Conservation (phyloP, 1,140 invertebrate genomes). For the Phortica variegata region DNA sequence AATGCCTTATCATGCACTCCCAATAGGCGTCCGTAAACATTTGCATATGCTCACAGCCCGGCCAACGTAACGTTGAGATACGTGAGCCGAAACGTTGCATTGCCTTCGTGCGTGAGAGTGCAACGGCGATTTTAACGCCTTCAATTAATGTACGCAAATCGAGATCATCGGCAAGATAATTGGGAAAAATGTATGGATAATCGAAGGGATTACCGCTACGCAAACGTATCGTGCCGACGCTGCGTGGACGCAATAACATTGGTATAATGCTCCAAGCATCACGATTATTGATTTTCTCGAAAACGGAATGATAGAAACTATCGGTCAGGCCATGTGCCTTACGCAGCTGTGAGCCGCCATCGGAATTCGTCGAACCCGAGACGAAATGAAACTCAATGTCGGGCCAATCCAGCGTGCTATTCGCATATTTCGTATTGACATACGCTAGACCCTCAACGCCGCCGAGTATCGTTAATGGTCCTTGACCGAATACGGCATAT, state of each 20-base stretch:
- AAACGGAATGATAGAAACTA: constrained; percentile 72
- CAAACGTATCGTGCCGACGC: constrained; percentile 76
- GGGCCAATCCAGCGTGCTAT: constrained; percentile 80
- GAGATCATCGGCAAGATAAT: constrained; percentile 79
- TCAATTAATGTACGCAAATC: constrained; percentile 81
- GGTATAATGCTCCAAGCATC: constrained; percentile 86
- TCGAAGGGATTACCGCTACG: constrained; percentile 82
- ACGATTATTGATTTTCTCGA: constrained; percentile 71
- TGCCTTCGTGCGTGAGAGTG: constrained; percentile 70
- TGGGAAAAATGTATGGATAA: constrained; percentile 90
- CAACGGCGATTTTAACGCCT: constrained; percentile 77
- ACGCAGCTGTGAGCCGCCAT: constrained; percentile 78
- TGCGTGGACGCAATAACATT: constrained; percentile 78
- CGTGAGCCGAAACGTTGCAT: constrained; percentile 71
- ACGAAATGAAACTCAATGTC: constrained; percentile 92
- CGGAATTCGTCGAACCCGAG: constrained; percentile 86
- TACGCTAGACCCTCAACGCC: constrained; percentile 89
- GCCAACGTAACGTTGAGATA: constrained; percentile 68
- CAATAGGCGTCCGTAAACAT: constrained; percentile 74
- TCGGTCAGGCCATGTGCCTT: constrained; percentile 78
- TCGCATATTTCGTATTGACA: constrained; percentile 86
- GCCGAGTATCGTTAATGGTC: constrained; percentile 84
- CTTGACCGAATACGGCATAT: constrained; percentile 77
- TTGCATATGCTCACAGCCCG: constrained; percentile 67
- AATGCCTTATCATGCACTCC: constrained; percentile 81